Percentiles rank a stretch among this genome's conserved stretches.
These are phyloP conservation scores for Drosophila ananassae DNA, from an alignment of 1,140 invertebrate species.

Conservation along the genomic window DNA sequence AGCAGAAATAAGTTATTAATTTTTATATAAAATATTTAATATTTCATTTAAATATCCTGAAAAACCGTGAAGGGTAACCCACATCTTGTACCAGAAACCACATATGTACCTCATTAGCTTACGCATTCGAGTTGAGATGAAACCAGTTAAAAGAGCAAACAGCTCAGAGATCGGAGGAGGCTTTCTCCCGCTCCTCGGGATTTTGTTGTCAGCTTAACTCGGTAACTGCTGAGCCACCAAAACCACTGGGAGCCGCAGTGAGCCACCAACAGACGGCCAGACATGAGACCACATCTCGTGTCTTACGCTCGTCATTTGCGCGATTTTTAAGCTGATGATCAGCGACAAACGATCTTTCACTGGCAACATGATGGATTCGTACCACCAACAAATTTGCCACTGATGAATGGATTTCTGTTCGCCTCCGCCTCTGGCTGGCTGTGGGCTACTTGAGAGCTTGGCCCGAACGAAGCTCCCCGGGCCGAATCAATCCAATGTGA, in stretches of 20 bases:
- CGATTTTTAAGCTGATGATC: conserved; percentile 84
- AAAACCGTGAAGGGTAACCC: conserved; percentile 3
- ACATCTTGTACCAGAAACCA: neutral
- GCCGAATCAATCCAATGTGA: conserved; percentile 7
- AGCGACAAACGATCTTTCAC: conserved; percentile 84
- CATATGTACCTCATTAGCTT: conserved; percentile 32
- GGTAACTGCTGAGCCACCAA: conserved; percentile 38
- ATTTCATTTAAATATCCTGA: no score
- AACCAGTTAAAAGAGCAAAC: conserved; percentile 44
- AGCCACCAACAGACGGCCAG: conserved; percentile 14
- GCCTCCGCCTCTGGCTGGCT: conserved; percentile 17
- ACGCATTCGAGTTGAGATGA: conserved; percentile 9
- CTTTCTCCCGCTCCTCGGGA: conserved; percentile 43
- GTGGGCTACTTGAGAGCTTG: neutral
- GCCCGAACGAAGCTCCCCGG: neutral
- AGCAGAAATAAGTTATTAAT: neutral
- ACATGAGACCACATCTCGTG: conserved; percentile 56
- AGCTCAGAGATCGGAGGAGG: conserved; percentile 29
- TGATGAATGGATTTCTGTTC: conserved; percentile 83
- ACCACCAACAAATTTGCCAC: conserved; percentile 84
- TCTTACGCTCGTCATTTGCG: conserved; percentile 83
- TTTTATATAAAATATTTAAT: neutral
- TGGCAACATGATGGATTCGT: conserved; percentile 83
- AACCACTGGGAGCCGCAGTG: conserved; percentile 12
- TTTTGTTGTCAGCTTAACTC: conserved; percentile 74